Conservation (phyloP, 2,113 vertebrate genomes). For the Parus major region DNA sequence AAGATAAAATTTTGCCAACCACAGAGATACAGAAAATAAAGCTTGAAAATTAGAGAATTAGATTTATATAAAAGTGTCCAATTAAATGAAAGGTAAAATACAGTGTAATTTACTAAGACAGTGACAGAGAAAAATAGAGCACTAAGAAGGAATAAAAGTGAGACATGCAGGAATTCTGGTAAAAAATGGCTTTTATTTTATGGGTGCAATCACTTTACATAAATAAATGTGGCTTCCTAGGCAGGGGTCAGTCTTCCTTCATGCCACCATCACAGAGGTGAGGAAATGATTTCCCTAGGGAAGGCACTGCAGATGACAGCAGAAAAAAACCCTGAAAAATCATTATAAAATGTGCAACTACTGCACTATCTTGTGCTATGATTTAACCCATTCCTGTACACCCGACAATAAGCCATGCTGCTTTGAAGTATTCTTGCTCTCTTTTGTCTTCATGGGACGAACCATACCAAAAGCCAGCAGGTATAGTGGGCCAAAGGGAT, state of each 20-base stretch:
- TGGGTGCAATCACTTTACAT: neutral
- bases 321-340: neutral
- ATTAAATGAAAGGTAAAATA: neutral
- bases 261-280: neutral
- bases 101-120: neutral
- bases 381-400: slow-evolving; percentile 10
- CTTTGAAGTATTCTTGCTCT: neutral
- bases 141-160: neutral
- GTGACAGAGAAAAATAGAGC: neutral
- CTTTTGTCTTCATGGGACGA: neutral
- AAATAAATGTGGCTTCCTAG: slow-evolving; percentile 22
- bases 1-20: neutral
- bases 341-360: neutral
- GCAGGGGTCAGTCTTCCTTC: slow-evolving; percentile 36
- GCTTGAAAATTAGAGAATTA: neutral
- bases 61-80: neutral
- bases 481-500: neutral
- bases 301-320: neutral
- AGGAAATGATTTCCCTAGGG: slow-evolving; percentile 35
- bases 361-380: neutral
- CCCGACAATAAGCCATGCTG: fast-evolving
- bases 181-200: slow-evolving; percentile 12
- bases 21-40: neutral
- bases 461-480: neutral
- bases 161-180: neutral